Conservation (phyloP, 2,113 vertebrate species). For the Dasyprocta punctata region DNA sequence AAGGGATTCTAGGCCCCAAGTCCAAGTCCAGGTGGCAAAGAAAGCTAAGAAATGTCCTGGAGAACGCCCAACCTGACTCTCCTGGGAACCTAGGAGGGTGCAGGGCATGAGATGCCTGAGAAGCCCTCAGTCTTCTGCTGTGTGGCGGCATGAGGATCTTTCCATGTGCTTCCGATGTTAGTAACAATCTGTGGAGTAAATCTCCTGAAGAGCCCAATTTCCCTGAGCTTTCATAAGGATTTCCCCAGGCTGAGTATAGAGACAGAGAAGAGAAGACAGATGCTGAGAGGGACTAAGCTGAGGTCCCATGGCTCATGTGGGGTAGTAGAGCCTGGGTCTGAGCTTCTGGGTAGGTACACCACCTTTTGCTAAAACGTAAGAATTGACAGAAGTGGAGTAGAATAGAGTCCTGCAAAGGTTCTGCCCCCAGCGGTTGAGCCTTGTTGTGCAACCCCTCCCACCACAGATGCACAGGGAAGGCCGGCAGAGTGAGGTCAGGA, state of each 20-base stretch:
- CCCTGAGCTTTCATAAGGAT: neutral
- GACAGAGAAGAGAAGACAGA: neutral
- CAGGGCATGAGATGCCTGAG: neutral
- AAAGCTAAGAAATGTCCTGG: neutral
- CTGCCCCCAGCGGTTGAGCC: neutral
- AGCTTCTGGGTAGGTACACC: neutral
- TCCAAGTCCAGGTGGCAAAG: neutral
- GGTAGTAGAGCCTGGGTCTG: neutral
- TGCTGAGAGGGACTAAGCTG: neutral
- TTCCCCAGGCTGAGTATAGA: neutral
- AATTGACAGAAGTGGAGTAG: no score
- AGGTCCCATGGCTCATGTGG: neutral
- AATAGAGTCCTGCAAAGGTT: neutral
- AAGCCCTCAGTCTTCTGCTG: neutral
- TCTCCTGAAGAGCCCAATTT: neutral
- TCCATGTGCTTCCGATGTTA: neutral
- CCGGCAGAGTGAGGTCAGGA: no score
- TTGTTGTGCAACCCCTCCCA: neutral
- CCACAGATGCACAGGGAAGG: neutral
- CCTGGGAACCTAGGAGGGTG: neutral
- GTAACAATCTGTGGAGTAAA: no score
- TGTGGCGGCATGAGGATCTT: neutral
- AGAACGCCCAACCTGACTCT: no score
- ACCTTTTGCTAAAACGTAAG: neutral
- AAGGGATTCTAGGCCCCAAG: neutral